Base-by-base conservation (phyloP, 2,797 vertebrate genomes). In the Crax fasciolata region DNA sequence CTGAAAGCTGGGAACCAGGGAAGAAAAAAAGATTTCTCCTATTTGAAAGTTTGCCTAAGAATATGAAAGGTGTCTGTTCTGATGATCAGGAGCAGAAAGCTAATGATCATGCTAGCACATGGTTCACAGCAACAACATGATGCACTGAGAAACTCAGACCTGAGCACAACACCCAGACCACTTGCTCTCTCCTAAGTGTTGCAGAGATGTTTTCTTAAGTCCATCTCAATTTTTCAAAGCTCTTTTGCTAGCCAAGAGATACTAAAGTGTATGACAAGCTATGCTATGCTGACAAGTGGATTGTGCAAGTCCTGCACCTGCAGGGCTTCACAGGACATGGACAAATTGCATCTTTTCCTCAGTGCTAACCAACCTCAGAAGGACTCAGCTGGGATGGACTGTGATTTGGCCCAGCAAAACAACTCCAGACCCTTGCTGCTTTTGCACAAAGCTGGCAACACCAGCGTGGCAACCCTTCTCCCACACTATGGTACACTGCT, bases 101-200 rank as follows among this genome's bases (percentile, higher is more conserved):
- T 13, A 67, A 49, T 0, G 3, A 63, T 12, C 3, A 2, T 2
- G 30, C 2, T 23, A n/a, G 38, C 49, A 77, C 13, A 41, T 32
- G 27, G 32, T 11, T 90, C 48, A 63, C 27, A 74, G 32, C 15
- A 76, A 23, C 10, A 0, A 3, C 9, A 32, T 19, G 28, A 66
- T 18, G 19, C 38, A 76, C 67, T 27, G 38, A 19, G 18, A 17
- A 41, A 67, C n/a, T 78, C 62, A n/a, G 14, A 57, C 1, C 15
- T 3, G 12, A 72, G 15, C 5, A 3, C 9, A 89, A 62, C 61
- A 54, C 19, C 58, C 30, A 86, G 41, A 86, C 41, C 66, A 78
- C 57, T 15, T 58, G 28, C 1, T 4, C 46, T 81, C 73, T 49
- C 11, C 67, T 58, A 25, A n/a, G n/a, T n/a, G n/a, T n/a, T n/a